Percentiles rank a stretch among this genome's conserved stretches.
Evolutionary conservation across 2,113 vertebrate genomes (phyloP).

Genomic region (Artemisiospiza belli): DNA sequence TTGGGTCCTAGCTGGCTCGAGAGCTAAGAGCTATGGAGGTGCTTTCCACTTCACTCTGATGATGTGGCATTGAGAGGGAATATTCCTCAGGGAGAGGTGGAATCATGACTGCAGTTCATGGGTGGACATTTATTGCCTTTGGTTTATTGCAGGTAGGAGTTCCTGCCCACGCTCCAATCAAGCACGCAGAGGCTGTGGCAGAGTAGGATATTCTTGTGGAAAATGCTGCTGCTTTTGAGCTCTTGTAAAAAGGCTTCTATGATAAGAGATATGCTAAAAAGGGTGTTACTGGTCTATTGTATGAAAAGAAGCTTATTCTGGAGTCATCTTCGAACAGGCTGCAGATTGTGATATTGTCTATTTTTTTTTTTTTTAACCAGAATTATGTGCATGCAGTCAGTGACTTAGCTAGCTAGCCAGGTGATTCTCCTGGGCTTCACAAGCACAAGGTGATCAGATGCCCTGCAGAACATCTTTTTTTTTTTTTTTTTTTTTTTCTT

Average conservation of each 20-base stretch:
- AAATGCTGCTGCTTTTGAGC: neutral
- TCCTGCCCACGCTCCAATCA: neutral
- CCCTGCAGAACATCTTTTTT: neutral
- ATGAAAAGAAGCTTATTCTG: neutral
- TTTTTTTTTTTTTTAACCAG: neutral
- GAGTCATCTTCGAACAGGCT: neutral
- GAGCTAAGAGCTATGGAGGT: neutral
- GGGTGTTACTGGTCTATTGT: neutral
- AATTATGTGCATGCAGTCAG: neutral
- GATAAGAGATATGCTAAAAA: neutral
- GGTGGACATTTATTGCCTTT: conserved; percentile 32
- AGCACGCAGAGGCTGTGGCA: neutral
- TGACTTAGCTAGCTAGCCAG: neutral
- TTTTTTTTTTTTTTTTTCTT: neutral
- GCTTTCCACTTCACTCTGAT: neutral
- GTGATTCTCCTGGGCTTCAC: neutral
- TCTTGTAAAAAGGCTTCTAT: neutral
- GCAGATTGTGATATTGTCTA: neutral
- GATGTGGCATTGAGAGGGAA: neutral
- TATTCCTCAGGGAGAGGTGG: neutral
- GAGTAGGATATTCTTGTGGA: neutral
- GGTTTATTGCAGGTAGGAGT: conserved; percentile 11
- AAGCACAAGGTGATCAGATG: neutral
- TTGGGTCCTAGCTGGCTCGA: neutral
- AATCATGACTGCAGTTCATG: conserved; percentile 14